Evolutionary conservation across 2,113 vertebrate species (phyloP), one percentile per base, ranked within the genome.

Genomic region (Carassius auratus): DNA sequence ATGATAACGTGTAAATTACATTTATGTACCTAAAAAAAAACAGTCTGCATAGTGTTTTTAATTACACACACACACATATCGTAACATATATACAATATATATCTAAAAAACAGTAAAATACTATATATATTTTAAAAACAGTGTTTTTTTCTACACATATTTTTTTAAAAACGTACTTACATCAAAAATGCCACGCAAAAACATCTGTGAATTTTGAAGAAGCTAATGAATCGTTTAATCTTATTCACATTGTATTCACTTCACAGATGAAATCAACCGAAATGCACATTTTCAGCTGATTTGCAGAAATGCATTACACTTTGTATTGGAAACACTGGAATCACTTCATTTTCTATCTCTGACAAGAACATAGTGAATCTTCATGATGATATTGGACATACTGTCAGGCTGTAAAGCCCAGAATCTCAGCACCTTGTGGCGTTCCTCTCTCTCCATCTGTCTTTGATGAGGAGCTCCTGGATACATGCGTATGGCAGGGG

Each of bases 401-500:
- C 14, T 48, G 42, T 26, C 5, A n/a, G 36, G 3, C 17, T 42
- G 8, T 42, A n/a, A 38, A 9, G 68, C 12, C 14, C 71, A 55
- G 48, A 55, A 52, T 26, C 6, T 15, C 12, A 48, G 17, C 75
- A 62, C 76, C 76, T 61, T 61, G 52, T 79, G 76, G 7, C 23
- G 55, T 59, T 62, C 76, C 74, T 86, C n/a, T 66, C 45, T 82
- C 66, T 71, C 33, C 80, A 52, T 84, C 45, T 82, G 15, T 87
- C 86, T 92, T 92, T 92, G 89, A 92, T 90, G 87, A 90, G 88
- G 89, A 93, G 88, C 86, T 92, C 69, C 82, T 90, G 86, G 86
- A 81, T 81, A 87, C 89, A 90, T 89, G 73, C 77, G 88, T 80
- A 75, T 7, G 82, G 90, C 26, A 87, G 87, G 91, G 90, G 90